Evolutionary conservation across 2,113 vertebrate genomes (phyloP).

Genomic region (Monopterus albus): DNA sequence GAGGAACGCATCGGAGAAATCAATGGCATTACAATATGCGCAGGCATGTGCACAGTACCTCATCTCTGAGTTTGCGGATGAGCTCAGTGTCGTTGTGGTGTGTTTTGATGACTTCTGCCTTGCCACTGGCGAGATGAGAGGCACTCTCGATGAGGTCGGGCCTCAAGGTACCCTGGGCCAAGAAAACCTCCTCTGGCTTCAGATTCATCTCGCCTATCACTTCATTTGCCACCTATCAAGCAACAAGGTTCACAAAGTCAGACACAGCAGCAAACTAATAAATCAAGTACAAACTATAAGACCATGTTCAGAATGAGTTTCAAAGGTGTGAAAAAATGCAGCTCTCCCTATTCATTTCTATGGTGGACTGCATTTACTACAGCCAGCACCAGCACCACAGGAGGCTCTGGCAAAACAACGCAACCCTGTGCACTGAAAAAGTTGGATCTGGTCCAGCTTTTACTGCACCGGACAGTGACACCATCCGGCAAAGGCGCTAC

Average conservation of each 20-base stretch:
- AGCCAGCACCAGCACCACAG: too few species aligned
- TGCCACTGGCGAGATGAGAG: slow-evolving; percentile 93
- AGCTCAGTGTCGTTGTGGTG: slow-evolving; percentile 99
- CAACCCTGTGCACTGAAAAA: too few species aligned
- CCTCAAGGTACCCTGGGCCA: slow-evolving; percentile 96
- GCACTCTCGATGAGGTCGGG: slow-evolving; percentile 98
- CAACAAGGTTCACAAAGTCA: slow-evolving; percentile 5
- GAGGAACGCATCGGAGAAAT: neutral
- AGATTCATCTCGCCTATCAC: slow-evolving; percentile 98
- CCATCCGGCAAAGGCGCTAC: too few species aligned
- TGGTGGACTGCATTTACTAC: too few species aligned
- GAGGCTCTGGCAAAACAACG: too few species aligned
- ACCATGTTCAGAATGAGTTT: too few species aligned
- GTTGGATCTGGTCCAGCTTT: too few species aligned
- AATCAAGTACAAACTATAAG: neutral
- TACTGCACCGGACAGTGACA: too few species aligned
- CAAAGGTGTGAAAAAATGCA: too few species aligned
- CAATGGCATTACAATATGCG: neutral
- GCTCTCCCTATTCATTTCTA: too few species aligned
- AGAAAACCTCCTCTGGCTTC: slow-evolving; percentile 95
- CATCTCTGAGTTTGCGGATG: slow-evolving; percentile 94
- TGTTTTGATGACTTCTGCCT: slow-evolving; percentile 98
- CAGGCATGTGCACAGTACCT: slow-evolving; percentile 79
- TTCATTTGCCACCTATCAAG: slow-evolving; percentile 93
- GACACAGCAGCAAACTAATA: neutral